Evolutionary conservation across 1,140 invertebrate species (phyloP).

Genomic region (Drosophila pseudoananassae): DNA sequence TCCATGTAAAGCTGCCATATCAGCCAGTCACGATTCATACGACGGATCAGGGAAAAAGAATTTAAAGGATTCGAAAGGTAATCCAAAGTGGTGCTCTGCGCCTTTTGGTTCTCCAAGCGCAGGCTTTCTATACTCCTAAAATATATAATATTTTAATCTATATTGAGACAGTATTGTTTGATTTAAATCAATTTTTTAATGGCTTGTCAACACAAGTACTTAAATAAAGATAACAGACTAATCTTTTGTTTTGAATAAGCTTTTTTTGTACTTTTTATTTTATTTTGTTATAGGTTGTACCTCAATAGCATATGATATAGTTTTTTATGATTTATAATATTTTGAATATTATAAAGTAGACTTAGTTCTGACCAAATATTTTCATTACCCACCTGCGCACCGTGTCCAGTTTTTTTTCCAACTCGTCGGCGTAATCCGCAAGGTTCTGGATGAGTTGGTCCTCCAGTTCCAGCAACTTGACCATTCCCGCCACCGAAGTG

Average conservation of each 20-base stretch:
- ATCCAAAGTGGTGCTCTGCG: constrained; percentile 88
- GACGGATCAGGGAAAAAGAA: constrained; percentile 64
- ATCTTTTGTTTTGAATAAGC: neutral
- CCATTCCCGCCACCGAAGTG: constrained; percentile 94
- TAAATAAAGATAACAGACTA: neutral
- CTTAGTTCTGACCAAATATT: too few species aligned
- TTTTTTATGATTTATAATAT: too few species aligned
- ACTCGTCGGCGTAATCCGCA: constrained; percentile 89
- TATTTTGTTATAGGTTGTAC: neutral
- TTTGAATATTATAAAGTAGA: too few species aligned
- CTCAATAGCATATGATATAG: too few species aligned
- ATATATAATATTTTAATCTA: neutral
- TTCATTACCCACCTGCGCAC: constrained; percentile 51
- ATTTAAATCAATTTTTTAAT: constrained; percentile 1
- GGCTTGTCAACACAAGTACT: neutral
- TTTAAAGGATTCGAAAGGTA: constrained; percentile 74
- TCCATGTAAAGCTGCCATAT: constrained; percentile 62
- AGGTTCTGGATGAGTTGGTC: constrained; percentile 92
- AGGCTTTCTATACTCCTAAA: constrained; percentile 41
- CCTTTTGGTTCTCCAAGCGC: constrained; percentile 89
- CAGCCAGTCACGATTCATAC: constrained; percentile 70
- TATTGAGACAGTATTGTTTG: neutral
- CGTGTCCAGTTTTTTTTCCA: constrained; percentile 54
- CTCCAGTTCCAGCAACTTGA: constrained; percentile 94
- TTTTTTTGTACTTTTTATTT: neutral